Base-by-base conservation (phyloP, 2,888 invertebrate genomes). In the Podotricha telesiphe region DNA sequence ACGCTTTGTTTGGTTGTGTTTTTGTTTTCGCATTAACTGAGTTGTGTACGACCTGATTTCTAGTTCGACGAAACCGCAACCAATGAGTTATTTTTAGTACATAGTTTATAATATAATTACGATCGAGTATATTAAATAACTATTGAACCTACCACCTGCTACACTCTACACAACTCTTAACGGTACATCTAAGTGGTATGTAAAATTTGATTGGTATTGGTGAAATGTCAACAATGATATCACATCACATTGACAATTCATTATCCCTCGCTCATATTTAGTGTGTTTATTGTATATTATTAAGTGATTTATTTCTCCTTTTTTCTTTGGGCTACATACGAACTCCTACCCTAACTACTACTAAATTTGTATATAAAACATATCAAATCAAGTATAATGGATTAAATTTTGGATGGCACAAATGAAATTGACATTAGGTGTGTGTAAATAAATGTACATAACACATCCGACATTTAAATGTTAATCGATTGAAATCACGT, bases 1-100 rank as follows among this genome's bases (percentile, higher is more conserved):
- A 81, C 84, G 81, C 85, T 81, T 80, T 68, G 68, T 56, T 73
- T 70, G 72, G 34, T 72, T 72, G 73, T 73, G 74, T 70, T 75
- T 75, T 76, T 65, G 71, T 77, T 73, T 47, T 40, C 17, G 51
- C 45, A 61, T 69, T 58, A 62, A 67, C n/a, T 51, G 65, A n/a
- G 11, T 65, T 34, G 40, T 59, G 17, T 20, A 7, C 42, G 37
- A 15, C 28, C 37, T 45, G 15, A 56, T 59, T 68, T 55, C 51
- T 65, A 37, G 37, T 45, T 62, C 66, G 42, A 70, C 73, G 56
- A 69, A 72, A 74, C 68, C 69, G 71, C 75, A 72, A 73, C 74
- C 67, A 72, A 71, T 63, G 56, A 58, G 47, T 70, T 65, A n/a
- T 72, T 75, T 66, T 70, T 74, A 73, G 69, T 71, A 71, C n/a